Percentiles rank a stretch among this genome's conserved stretches.
Conservation (phyloP, 2,888 invertebrate species). For the Drosophila atripex region DNA sequence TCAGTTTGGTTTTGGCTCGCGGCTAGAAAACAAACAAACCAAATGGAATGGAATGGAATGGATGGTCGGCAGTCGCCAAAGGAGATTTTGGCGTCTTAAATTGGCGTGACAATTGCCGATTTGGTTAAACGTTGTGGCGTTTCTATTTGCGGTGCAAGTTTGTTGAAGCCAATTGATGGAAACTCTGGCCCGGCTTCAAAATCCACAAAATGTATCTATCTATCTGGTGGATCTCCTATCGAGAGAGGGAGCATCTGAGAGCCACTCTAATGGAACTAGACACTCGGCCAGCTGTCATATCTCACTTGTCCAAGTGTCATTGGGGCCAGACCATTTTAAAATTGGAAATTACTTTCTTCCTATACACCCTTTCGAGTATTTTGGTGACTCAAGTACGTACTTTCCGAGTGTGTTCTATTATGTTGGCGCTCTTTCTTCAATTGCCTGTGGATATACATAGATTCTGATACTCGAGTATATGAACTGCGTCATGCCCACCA, state of each 20-base stretch:
- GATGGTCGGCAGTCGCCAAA: constrained; percentile 26
- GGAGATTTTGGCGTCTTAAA: constrained; percentile 41
- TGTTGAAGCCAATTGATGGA: constrained; percentile 33
- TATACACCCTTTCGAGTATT: constrained; percentile 2
- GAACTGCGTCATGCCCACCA: constrained; percentile 40
- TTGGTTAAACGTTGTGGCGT: constrained; percentile 45
- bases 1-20: constrained; percentile 50
- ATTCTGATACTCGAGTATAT: constrained; percentile 6
- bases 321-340: constrained; percentile 28
- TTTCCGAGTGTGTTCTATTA: neutral
- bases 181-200: constrained; percentile 12
- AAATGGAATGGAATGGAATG: constrained; percentile 21
- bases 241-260: constrained; percentile 7
- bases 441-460: constrained; percentile 6
- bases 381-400: constrained; percentile 39
- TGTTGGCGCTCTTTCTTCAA: constrained; percentile 17
- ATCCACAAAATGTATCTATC: constrained; percentile 21
- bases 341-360: constrained; percentile 27
- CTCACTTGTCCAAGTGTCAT: constrained; percentile 43
- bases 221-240: constrained; percentile 12
- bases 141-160: constrained; percentile 42
- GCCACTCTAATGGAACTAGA: constrained; percentile 29
- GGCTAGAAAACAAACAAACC: constrained; percentile 41
- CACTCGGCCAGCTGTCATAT: constrained; percentile 39
- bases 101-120: constrained; percentile 54